Conservation (phyloP, 2,797 vertebrate species). For the Crenichthys baileyi region DNA sequence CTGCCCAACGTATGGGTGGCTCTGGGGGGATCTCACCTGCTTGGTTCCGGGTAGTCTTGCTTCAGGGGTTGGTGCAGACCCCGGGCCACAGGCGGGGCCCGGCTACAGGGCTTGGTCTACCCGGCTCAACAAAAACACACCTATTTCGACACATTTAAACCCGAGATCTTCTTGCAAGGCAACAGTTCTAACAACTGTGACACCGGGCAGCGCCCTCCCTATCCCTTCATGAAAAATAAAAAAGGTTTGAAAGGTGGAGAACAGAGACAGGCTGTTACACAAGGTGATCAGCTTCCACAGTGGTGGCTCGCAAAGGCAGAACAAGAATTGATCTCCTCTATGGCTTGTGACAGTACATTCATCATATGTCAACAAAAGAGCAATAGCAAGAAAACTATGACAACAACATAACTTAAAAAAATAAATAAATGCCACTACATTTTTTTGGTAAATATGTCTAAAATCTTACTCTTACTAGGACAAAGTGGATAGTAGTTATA, state of each 20-base stretch:
- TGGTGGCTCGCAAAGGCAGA: neutral
- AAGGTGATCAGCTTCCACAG: neutral
- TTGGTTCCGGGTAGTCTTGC: too few species aligned
- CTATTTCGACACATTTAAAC: neutral
- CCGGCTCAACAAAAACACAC: too few species aligned
- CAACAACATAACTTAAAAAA: neutral
- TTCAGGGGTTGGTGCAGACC: too few species aligned
- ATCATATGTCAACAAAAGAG: neutral
- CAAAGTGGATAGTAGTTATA: too few species aligned
- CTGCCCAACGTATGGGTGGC: too few species aligned
- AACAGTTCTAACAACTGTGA: neutral
- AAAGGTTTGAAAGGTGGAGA: neutral
- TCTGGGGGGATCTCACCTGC: too few species aligned
- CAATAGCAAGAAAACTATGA: neutral
- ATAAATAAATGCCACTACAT: too few species aligned
- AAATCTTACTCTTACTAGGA: too few species aligned
- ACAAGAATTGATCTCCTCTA: neutral
- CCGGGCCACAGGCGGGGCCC: too few species aligned
- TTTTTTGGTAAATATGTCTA: too few species aligned
- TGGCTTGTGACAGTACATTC: neutral
- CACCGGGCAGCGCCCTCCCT: neutral
- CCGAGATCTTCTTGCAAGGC: neutral
- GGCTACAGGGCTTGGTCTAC: too few species aligned
- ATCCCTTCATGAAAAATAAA: neutral
- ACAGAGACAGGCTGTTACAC: neutral